Percentiles rank a stretch among this genome's conserved stretches.
Conservation (phyloP, 2,797 vertebrate genomes). For the Peromyscus aztecus region DNA sequence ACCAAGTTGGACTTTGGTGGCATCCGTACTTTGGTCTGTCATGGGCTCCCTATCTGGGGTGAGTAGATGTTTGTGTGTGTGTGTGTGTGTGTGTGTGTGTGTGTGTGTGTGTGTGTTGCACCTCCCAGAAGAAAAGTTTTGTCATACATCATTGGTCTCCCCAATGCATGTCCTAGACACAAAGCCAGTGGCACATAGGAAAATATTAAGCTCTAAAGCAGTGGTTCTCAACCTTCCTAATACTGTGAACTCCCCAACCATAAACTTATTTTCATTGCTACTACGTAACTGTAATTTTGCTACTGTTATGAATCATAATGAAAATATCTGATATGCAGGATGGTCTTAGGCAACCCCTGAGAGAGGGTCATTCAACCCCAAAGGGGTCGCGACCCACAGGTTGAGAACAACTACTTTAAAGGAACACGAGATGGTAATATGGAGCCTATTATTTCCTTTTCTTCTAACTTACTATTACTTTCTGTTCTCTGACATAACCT, state of each 20-base stretch:
- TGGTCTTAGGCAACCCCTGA: not conserved
- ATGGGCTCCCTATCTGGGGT: too few species aligned
- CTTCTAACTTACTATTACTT: not conserved
- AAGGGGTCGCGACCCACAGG: not conserved
- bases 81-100: too few species aligned
- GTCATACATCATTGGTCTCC: not conserved
- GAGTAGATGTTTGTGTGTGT: too few species aligned
- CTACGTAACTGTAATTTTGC: not conserved
- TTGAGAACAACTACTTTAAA: not conserved
- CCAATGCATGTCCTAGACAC: not conserved
- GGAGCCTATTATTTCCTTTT: not conserved
- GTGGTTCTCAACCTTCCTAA: not conserved
- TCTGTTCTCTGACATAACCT: constrained; percentile 1
- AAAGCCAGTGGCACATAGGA: not conserved
- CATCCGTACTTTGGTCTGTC: not conserved
- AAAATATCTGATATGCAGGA: not conserved
- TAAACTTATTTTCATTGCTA: too few species aligned
- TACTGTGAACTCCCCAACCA: not conserved
- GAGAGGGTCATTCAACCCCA: not conserved
- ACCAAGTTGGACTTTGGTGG: not conserved
- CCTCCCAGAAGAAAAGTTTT: not conserved
- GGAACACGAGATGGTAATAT: not conserved
- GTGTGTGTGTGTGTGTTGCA: too few species aligned
- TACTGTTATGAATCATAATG: not conserved
- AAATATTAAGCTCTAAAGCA: not conserved